phyloP scores from a whole-genome alignment of 2,113 vertebrate species.

The Corythaixoides concolor region DNA sequence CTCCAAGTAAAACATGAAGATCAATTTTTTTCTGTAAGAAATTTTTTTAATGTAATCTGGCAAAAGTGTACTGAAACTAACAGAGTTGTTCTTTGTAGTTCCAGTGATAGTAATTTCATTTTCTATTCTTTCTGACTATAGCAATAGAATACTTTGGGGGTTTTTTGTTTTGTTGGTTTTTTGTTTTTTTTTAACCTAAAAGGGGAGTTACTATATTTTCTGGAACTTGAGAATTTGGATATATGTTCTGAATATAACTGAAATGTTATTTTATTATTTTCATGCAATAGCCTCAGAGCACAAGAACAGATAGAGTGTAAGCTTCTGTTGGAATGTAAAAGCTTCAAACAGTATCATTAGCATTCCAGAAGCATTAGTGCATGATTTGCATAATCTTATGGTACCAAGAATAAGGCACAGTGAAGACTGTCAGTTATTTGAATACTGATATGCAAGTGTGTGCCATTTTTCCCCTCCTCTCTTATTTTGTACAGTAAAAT shows the following conservation, averaged over 20 bases:
- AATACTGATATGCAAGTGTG: neutral
- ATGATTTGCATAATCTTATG: neutral
- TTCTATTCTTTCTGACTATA: neutral
- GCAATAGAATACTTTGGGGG: neutral
- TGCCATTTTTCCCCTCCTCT: neutral
- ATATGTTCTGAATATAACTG: neutral
- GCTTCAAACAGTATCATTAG: neutral
- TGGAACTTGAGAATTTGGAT: neutral
- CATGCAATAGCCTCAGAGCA: neutral
- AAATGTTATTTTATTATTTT: slow-evolving; percentile 11
- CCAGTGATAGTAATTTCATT: neutral
- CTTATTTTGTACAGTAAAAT: neutral
- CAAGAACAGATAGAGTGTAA: neutral
- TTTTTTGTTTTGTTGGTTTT: neutral
- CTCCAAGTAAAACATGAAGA: neutral
- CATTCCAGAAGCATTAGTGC: neutral
- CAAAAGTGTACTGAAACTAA: neutral
- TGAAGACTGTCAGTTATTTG: neutral
- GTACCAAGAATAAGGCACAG: neutral
- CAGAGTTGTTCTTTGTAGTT: neutral
- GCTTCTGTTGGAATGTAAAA: neutral
- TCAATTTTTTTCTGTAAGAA: neutral
- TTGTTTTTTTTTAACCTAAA: neutral
- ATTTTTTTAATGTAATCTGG: neutral
- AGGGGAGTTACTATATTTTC: neutral